Evolutionary conservation across 1,140 invertebrate genomes (phyloP).

Genomic region (Ylistrum balloti): DNA sequence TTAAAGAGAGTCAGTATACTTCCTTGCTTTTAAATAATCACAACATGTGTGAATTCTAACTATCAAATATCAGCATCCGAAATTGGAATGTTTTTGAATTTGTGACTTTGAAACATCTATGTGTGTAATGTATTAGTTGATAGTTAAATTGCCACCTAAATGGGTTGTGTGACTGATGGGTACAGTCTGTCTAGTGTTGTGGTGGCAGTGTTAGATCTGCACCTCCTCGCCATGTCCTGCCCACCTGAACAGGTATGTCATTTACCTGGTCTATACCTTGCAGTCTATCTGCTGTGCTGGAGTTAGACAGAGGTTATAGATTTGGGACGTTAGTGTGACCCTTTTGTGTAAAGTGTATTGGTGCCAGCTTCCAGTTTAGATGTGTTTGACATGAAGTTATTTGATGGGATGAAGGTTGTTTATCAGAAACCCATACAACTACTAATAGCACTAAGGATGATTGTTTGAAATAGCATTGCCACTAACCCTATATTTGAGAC

Average conservation of each 20-base stretch:
- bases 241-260: too few relatives aligned
- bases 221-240: too few relatives aligned
- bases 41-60: background rate
- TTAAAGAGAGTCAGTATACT: too few relatives aligned
- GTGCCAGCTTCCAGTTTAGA: constrained; percentile 12
- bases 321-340: background rate
- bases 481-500: background rate
- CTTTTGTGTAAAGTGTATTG: constrained; percentile 13
- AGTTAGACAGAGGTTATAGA: background rate
- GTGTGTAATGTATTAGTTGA: background rate
- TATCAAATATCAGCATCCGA: background rate
- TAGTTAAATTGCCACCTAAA: background rate
- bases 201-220: too few relatives aligned
- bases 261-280: background rate
- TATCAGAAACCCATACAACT: background rate
- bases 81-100: background rate
- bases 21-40: too few relatives aligned
- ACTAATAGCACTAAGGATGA: background rate
- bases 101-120: background rate
- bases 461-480: background rate
- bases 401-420: background rate
- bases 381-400: constrained; percentile 21
- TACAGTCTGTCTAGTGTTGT: background rate
- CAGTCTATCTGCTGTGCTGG: background rate
- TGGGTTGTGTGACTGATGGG: background rate